Evolutionary conservation across 2,888 invertebrate species (phyloP), one percentile per base, ranked within the genome.

Genomic region (Cheilosia variabilis): DNA sequence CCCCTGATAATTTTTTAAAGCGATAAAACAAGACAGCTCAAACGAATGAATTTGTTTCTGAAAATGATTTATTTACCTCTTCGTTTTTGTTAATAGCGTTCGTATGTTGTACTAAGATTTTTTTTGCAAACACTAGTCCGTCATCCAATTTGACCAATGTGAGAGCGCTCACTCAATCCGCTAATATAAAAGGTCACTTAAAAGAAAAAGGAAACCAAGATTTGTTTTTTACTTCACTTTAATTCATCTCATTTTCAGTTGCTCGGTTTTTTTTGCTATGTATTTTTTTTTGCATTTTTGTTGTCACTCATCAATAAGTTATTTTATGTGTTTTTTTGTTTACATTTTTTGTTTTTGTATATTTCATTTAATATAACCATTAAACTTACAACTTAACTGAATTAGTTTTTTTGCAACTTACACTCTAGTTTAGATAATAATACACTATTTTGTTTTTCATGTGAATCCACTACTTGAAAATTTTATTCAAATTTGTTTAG

Each of bases 361-460:
- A 62, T 78, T 73, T 78, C 24, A 69, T 72, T 84, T 69, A 75
- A 84, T 79, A 79, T 79, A 79, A 84, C 69, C 83, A 84, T 65
- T 75, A 55, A 84, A 79, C 84, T 84, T 84, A 84, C 75, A 66
- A 76, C 79, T 79, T 62, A 84, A 84, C 79, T 75, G 65, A 84
- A 75, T 75, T 84, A 69, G 37, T 55, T 52, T 63, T 63, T 69
- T 69, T 60, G 37, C 69, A 79, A 79, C 75, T 75, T 79, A 75
- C 13, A 10, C 47, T 53, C 69, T 79, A 75, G 55, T 75, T 72
- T 71, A 84, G 79, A 84, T 76, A 84, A 84, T 84, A 84, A 79
- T 84, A 79, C 75, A 75, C 55, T 79, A 75, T 75, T 78, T 79
- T 68, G 13, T 68, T 63, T 75, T 47, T 43, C 43, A 79, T 65